A percentile compares a stretch with the other conserved stretches of the same genome.
phyloP scores from a whole-genome alignment of 1,140 invertebrate species.

The Alviniconcha marisindica region DNA sequence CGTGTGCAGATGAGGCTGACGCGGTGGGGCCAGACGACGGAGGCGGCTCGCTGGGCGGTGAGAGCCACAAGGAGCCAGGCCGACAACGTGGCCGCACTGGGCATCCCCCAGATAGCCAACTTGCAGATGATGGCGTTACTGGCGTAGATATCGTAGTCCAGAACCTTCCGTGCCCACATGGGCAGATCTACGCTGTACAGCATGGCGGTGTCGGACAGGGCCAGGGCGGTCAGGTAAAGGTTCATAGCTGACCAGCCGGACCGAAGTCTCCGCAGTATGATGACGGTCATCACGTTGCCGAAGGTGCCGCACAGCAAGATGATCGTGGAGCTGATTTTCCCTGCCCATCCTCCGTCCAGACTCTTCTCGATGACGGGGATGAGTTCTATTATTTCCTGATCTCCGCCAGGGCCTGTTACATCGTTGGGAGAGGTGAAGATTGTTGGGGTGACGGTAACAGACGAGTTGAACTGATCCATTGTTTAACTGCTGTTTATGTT shows the following conservation, averaged over 20 bases:
- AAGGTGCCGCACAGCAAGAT: constrained; percentile 45
- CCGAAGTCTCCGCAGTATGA: constrained; percentile 45
- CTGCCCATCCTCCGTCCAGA: background rate
- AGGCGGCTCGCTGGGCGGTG: constrained; percentile 45
- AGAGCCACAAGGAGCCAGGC: constrained; percentile 53
- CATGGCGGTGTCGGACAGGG: constrained; percentile 54
- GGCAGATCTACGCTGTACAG: constrained; percentile 47
- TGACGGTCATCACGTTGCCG: constrained; percentile 55
- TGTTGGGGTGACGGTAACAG: no score
- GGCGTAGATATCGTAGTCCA: constrained; percentile 32
- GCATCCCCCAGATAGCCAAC: constrained; percentile 32
- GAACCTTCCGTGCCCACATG: constrained; percentile 46
- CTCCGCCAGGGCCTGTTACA: no score
- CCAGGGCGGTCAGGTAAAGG: constrained; percentile 53
- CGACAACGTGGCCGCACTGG: constrained; percentile 42
- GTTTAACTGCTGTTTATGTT: no score
- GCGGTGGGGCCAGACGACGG: constrained; percentile 40
- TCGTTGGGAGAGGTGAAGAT: no score
- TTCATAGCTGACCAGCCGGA: constrained; percentile 48
- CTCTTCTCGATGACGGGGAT: background rate
- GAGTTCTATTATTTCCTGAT: background rate
- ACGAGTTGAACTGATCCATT: no score
- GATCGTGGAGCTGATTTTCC: background rate
- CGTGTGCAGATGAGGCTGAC: constrained; percentile 34
- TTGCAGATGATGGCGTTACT: constrained; percentile 46